Evolutionary conservation across 2,113 vertebrate genomes (phyloP).

Genomic region (Erythrocercus mccallii): DNA sequence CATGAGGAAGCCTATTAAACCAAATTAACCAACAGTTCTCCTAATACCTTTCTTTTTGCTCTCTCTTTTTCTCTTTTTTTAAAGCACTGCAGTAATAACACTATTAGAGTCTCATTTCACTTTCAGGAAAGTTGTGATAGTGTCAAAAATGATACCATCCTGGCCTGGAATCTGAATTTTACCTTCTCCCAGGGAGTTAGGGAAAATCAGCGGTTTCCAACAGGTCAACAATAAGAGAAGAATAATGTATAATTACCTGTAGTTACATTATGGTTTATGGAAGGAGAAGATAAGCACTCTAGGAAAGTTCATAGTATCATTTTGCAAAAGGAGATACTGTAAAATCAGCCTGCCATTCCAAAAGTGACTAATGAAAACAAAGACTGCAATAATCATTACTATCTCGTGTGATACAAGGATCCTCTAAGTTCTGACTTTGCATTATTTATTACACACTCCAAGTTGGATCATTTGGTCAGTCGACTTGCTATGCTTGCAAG

Average conservation of each 20-base stretch:
- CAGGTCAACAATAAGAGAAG: not conserved
- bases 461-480: not conserved
- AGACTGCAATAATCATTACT: not conserved
- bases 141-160: not conserved
- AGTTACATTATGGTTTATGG: not conserved
- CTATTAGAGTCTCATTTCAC: not conserved
- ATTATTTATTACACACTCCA: not conserved
- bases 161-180: not conserved
- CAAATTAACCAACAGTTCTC: not conserved
- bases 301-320: not conserved
- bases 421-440: not conserved
- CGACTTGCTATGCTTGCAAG: not conserved
- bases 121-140: not conserved
- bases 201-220: not conserved
- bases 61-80: not conserved
- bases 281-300: not conserved
- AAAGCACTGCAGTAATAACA: not conserved
- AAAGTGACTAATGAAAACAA: not conserved
- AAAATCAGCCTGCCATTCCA: not conserved
- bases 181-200: not conserved
- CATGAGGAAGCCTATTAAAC: not conserved
- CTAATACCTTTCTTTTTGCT: not conserved
- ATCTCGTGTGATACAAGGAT: not conserved
- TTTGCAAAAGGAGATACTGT: not conserved
- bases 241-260: not conserved